Percentiles rank a stretch among this genome's conserved stretches.
phyloP scores from a whole-genome alignment of 2,888 invertebrate species.

The Leptopilina myrica region DNA sequence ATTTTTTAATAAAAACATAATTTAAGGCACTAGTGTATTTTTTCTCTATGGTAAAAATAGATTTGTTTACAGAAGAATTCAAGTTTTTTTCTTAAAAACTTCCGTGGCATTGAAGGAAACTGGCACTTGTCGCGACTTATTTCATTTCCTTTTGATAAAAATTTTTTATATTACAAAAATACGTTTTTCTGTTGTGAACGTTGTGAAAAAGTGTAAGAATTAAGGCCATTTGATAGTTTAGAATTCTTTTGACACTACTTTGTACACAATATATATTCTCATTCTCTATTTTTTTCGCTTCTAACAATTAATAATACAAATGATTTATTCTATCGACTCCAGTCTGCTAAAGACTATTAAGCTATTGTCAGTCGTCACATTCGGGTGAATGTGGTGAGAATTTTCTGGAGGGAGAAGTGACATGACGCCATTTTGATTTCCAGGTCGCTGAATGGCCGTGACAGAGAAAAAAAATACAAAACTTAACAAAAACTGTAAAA shows the following conservation, averaged over 20 bases:
- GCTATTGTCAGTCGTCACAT: conserved; percentile 7
- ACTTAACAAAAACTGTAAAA: neutral
- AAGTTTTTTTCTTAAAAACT: conserved; percentile 1
- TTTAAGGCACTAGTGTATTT: neutral
- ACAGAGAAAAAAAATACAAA: conserved; percentile 9
- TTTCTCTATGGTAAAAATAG: neutral
- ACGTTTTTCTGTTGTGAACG: conserved; percentile 19
- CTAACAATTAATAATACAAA: conserved; percentile 27
- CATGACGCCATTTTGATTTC: conserved; percentile 34
- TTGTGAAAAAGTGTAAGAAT: neutral
- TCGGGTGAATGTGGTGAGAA: conserved; percentile 13
- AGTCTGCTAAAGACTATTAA: conserved; percentile 26
- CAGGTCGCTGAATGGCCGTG: conserved; percentile 29
- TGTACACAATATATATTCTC: neutral
- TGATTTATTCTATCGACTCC: conserved; percentile 20
- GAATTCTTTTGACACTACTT: neutral
- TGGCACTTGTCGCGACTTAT: conserved; percentile 14
- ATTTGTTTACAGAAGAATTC: conserved; percentile 32
- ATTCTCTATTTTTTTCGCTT: conserved; percentile 12
- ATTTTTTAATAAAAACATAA: neutral
- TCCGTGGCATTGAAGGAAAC: conserved; percentile 5
- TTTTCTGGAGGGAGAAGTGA: conserved; percentile 35
- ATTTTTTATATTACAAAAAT: conserved; percentile 7
- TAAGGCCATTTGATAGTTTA: neutral
- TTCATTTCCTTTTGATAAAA: conserved; percentile 25